Base-by-base conservation (phyloP, 1,140 invertebrate species). In the Bathynomus jamesi region DNA sequence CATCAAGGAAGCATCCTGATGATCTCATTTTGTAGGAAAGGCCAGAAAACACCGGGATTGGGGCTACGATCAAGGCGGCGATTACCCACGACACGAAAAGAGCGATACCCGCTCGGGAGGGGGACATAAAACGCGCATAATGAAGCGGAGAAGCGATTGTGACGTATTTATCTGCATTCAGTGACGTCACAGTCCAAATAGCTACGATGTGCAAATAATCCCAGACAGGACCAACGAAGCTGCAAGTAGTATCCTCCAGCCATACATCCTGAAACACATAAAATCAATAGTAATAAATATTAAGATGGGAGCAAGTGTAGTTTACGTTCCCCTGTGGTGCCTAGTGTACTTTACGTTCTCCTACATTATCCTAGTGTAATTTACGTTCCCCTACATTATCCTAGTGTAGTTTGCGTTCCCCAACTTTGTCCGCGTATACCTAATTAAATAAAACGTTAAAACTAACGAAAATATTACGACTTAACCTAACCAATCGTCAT, bases 141-240 rank as follows among this genome's bases (percentile, higher is more conserved):
- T 91, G 89, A 53, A 92, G 79, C 0, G 90, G 90, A 0, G 89
- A 86, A 1, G 89, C 87, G 60, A 92, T 91, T 27, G 90, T 89
- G 75, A 88, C 89, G 75, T 89, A 91, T 72, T 89, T 85, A 81
- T 91, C 90, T 74, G 89, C 89, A 79, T 91, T 91, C 60, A 91
- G 82, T 27, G 89, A 90, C 68, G 89, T 90, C 3, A 92, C 86
- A 0, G 90, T 91, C 90, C 90, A 92, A 27, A 91, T 82, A n/a
- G 88, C 87, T 27, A 91, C 83, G 0, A 90, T 89, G 76, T 91
- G 89, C 8, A 92, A 82, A 0, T 90, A 83, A 8, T 83, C 83
- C 1, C 84, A 83, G 66, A 85, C 85, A 24, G 84, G 78, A 53
- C 63, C 66, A 4, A 30, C 27, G 32, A 69, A 32, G 3, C 27